Evolutionary conservation across 2,888 invertebrate genomes (phyloP), one percentile per base, ranked within the genome.

Genomic region (Drosophila borborema): DNA sequence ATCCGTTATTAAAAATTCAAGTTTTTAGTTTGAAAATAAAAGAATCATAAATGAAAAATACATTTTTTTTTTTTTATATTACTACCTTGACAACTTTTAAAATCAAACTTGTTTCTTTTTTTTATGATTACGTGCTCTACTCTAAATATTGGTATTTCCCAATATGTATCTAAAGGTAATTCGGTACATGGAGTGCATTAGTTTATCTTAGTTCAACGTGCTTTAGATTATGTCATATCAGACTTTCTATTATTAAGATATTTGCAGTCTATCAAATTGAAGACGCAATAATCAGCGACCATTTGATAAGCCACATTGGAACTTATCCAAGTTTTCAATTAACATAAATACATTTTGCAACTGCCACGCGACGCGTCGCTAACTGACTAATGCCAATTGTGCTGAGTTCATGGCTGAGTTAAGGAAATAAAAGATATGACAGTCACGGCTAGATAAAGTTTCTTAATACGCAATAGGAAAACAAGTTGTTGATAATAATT

Each of bases 241-340:
- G 7, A 20, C 34, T 14, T 20, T 46, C 20, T 55, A 41, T 18
- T 34, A 40, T 5, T 14, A 9, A 1, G 31, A 7, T n/a, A 8
- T 28, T 14, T 16, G 2, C 8, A n/a, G n/a, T 41, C n/a, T 41
- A 18, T 20, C 16, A 20, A 16, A 10, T n/a, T n/a, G 48, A 31
- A 49, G 48, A 6, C 48, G 38, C 16, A 36, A 16, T 48, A 46
- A 16, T 48, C 28, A 9, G 8, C 16, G 16, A 20, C 2, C 20
- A 36, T 40, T 10, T 46, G 62, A 73, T 72, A 72, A 28, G 12
- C 9, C 12, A 20, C 20, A 31, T 43, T 20, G 34, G 16, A 62
- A 31, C 55, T 54, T n/a, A 46, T 31, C 51, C 28, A 31, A 18
- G n/a, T 20, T 61, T 60, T 46, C 38, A 53, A 71, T 71, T 40